phyloP scores from a whole-genome alignment of 1,140 invertebrate species.

The Nautilus pompilius region DNA sequence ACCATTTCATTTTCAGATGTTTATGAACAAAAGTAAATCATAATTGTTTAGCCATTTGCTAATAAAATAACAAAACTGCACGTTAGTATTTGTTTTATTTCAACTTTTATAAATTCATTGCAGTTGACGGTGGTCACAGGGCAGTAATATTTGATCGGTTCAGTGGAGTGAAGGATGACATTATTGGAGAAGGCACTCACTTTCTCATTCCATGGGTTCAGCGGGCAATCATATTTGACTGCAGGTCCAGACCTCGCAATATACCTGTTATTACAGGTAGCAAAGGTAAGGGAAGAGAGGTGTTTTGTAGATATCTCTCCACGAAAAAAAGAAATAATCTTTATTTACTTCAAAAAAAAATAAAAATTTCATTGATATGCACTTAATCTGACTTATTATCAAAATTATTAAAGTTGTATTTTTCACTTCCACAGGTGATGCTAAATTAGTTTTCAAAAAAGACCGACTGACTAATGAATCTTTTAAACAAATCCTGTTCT shows the following conservation, averaged over 20 bases:
- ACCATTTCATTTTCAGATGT: background rate
- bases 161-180: constrained; percentile 84
- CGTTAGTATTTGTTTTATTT: background rate
- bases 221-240: constrained; percentile 95
- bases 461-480: too few species aligned
- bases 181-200: constrained; percentile 97
- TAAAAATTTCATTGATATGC: too few species aligned
- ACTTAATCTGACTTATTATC: too few species aligned
- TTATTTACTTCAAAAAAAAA: too few species aligned
- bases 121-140: constrained; percentile 97
- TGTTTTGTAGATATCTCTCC: too few species aligned
- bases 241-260: constrained; percentile 92
- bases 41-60: background rate
- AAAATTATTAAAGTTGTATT: too few species aligned
- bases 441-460: too few species aligned
- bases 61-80: background rate
- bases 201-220: constrained; percentile 99
- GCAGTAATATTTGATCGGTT: constrained; percentile 99
- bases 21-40: background rate
- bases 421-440: too few species aligned
- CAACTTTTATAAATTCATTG: constrained; percentile 50
- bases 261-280: constrained; percentile 96
- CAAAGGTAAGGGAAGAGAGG: constrained; percentile 72
- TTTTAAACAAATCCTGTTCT: too few species aligned
- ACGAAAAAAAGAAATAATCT: too few species aligned